phyloP scores from a whole-genome alignment of 2,888 invertebrate species.

The Apomyelois bistriatella region DNA sequence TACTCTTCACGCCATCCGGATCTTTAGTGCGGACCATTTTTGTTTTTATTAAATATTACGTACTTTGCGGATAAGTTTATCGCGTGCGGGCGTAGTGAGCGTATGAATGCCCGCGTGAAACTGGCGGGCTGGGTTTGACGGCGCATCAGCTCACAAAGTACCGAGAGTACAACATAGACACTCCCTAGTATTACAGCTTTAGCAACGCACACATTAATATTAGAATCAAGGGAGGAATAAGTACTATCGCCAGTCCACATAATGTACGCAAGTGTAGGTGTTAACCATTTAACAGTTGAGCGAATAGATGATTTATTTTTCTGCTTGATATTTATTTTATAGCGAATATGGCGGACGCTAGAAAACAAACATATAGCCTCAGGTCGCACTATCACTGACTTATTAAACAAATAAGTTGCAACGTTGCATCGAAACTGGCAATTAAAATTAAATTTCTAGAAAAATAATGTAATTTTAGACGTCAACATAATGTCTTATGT shows the following conservation, averaged over 20 bases:
- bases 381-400: constrained; percentile 57
- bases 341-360: constrained; percentile 59
- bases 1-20: constrained; percentile 65
- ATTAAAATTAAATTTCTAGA: not conserved
- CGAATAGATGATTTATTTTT: not conserved
- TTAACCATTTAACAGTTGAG: no score
- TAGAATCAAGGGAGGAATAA: not conserved
- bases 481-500: no score
- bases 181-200: not conserved
- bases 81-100: constrained; percentile 45
- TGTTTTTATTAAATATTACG: constrained; percentile 18
- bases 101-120: constrained; percentile 67
- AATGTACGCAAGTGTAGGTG: no score
- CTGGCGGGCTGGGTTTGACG: constrained; percentile 57
- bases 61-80: constrained; percentile 35
- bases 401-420: constrained; percentile 72
- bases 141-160: constrained; percentile 34
- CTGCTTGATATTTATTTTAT: not conserved
- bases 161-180: not conserved
- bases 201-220: not conserved
- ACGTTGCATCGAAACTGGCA: constrained; percentile 17
- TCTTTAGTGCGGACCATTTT: constrained; percentile 66
- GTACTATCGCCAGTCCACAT: no score
- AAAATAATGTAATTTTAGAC: no score
- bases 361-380: constrained; percentile 53